These are phyloP conservation scores for Nephrotoma flavescens DNA, from an alignment of 2,888 invertebrate genomes.

Conservation along the genomic window DNA sequence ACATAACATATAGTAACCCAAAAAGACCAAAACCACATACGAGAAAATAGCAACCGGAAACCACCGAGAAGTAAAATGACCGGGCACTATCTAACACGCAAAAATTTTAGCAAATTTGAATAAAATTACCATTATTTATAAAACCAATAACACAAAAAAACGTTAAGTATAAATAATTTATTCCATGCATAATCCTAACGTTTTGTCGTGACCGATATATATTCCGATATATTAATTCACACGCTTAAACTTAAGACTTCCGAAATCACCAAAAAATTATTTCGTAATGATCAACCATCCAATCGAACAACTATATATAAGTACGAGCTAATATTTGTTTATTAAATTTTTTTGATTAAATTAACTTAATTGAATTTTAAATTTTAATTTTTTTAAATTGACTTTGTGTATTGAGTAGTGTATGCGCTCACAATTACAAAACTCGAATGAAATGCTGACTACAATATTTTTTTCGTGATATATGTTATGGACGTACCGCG, in stretches of 20 bases:
- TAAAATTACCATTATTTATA: not conserved
- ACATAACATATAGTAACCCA: not conserved
- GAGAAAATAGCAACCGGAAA: not conserved
- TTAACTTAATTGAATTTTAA: not conserved
- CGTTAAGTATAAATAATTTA: not conserved
- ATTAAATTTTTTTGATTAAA: not conserved
- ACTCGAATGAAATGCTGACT: not conserved
- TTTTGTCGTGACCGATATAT: not conserved
- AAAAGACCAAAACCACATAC: not conserved
- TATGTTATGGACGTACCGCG: not conserved
- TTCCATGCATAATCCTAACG: not conserved
- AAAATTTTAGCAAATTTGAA: not conserved
- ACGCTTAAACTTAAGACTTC: not conserved
- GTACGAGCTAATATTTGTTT: not conserved
- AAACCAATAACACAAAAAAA: not conserved
- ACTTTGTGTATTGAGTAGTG: not conserved
- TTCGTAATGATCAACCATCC: not conserved
- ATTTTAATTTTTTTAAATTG: not conserved
- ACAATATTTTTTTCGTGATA: not conserved
- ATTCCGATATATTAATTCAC: not conserved
- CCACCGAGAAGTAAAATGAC: not conserved
- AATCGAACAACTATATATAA: not conserved
- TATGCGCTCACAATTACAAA: not conserved
- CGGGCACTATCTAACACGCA: not conserved
- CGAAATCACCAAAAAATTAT: not conserved